Base-by-base conservation (phyloP, 2,888 invertebrate species). In the Chrysotoxum bicinctum region DNA sequence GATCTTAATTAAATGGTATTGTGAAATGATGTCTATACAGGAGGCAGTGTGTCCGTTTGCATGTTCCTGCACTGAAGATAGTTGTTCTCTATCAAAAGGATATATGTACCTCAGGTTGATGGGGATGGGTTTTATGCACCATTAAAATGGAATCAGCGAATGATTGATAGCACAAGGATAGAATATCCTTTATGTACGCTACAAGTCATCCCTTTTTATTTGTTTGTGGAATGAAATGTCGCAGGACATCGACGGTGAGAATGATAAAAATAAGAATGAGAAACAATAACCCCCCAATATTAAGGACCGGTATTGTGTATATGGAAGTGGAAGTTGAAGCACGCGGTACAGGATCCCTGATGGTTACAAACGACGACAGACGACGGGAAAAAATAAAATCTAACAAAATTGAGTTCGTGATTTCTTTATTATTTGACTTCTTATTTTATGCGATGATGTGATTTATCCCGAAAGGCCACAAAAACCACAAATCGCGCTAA, bases 341-440 rank as follows among this genome's bases (percentile, higher is more conserved):
- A 72, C 12, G 23, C 7, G 50, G 50, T n/a, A 26, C 48, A 50
- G 54, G 54, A 54, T 0, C 16, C 10, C 32, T 14, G 14, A 26
- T 7, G 21, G 7, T 26, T 4, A 26, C 4, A 26, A 7, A 26
- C 19, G 14, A 50, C 14, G 4, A 26, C 14, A 2, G 19, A n/a
- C n/a, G 30, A 56, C 35, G 16, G 23, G 9, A 30, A 23, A 23
- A 52, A 58, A 52, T 54, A 48, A 74, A 73, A 84, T 73, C 73
- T 72, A 69, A 48, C 72, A 68, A 81, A 85, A 80, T 81, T 81
- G 81, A 85, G 85, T 85, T 85, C 85, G 85, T 85, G 85, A 80
- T 85, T 85, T 85, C 68, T 85, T 85, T 81, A 85, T 85, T 85
- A 85, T 85, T 85, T 80, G 76, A 85, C 85, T 81, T 85, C 85